phyloP scores from a whole-genome alignment of 2,888 invertebrate genomes.

The Drosophila siamana region DNA sequence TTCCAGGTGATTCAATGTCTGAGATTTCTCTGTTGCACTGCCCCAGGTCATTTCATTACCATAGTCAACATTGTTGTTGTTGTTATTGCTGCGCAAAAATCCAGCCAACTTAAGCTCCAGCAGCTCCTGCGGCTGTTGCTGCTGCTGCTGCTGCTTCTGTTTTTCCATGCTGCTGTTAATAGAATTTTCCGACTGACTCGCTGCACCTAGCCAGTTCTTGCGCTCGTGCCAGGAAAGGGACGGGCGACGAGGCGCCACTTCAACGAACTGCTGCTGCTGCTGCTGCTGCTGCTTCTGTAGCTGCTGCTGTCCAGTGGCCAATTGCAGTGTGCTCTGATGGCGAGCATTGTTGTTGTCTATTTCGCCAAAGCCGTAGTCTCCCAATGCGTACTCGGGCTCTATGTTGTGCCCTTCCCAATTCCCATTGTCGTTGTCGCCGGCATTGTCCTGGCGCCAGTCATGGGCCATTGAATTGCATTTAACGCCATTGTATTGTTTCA shows the following conservation, averaged over 20 bases:
- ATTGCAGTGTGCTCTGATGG: conserved; percentile 63
- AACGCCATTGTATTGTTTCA: conserved; percentile 65
- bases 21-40: conserved; percentile 68
- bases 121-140: conserved; percentile 26
- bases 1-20: conserved; percentile 69
- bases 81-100: conserved; percentile 2
- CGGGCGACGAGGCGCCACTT: conserved; percentile 24
- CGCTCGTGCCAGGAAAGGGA: conserved; percentile 43
- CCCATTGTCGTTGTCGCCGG: neutral
- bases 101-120: conserved; percentile 3
- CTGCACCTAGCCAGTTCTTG: conserved; percentile 58
- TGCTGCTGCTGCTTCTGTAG: neutral
- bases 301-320: conserved; percentile 47
- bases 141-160: conserved; percentile 37
- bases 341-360: conserved; percentile 67
- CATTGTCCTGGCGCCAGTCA: conserved; percentile 41
- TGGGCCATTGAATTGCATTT: conserved; percentile 46
- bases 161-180: conserved; percentile 67
- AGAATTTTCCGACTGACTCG: conserved; percentile 74
- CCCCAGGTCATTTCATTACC: conserved; percentile 77
- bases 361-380: neutral
- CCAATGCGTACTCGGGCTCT: conserved; percentile 11
- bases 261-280: neutral
- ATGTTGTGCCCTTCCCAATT: neutral
- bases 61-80: conserved; percentile 68